Percentiles rank a stretch among this genome's conserved stretches.
phyloP scores from a whole-genome alignment of 2,888 invertebrate genomes.

The Labia minor region DNA sequence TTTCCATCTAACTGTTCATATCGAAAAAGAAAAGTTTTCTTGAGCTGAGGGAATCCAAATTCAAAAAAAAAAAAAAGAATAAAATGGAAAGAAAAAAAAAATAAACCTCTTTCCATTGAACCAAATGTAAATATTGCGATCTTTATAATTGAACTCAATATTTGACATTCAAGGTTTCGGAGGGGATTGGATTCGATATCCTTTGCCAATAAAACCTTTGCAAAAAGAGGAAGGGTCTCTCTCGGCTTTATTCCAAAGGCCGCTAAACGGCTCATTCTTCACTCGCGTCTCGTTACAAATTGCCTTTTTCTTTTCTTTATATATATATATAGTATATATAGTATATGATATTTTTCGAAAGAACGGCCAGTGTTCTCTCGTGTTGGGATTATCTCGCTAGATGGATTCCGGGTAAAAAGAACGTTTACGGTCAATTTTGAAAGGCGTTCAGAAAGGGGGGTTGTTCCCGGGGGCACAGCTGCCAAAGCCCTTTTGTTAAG shows the following conservation, averaged over 20 bases:
- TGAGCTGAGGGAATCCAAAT: background rate
- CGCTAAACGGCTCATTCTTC: slow-evolving; percentile 13
- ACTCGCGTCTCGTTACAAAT: slow-evolving; percentile 7
- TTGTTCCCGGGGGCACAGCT: background rate
- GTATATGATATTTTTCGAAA: background rate
- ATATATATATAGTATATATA: background rate
- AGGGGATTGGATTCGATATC: slow-evolving; percentile 8
- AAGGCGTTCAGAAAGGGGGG: background rate
- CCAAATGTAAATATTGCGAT: slow-evolving; percentile 13
- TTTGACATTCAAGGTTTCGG: background rate
- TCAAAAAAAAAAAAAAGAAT: background rate
- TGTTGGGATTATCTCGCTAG: background rate
- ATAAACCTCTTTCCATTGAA: background rate
- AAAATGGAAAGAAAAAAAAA: background rate
- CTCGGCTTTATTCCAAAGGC: background rate
- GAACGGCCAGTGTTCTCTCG: background rate
- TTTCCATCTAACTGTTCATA: background rate
- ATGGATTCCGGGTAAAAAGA: background rate
- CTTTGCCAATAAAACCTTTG: background rate
- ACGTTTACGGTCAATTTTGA: slow-evolving; percentile 8
- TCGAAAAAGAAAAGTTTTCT: background rate
- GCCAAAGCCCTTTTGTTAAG: background rate
- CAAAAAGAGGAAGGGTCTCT: slow-evolving; percentile 3
- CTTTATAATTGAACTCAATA: slow-evolving; percentile 1
- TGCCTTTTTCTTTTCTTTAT: background rate